Conservation (phyloP, 2,113 vertebrate species). For the Otis tarda region DNA sequence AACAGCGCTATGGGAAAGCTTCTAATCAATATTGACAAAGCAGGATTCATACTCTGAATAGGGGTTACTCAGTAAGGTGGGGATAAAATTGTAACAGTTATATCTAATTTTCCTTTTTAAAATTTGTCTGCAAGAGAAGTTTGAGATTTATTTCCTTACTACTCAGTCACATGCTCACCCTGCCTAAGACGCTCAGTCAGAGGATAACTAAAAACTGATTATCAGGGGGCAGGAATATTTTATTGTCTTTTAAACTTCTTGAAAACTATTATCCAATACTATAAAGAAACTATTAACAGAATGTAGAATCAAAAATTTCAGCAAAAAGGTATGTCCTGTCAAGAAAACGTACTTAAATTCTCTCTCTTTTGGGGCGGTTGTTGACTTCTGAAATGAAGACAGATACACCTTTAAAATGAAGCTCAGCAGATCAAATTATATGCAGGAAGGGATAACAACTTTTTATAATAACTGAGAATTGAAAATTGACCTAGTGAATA, state of each 20-base stretch:
- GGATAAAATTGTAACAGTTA: neutral
- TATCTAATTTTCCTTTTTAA: neutral
- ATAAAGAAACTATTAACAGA: neutral
- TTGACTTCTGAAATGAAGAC: neutral
- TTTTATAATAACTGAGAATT: slow-evolving; percentile 16
- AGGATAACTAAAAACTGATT: neutral
- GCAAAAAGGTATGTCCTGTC: neutral
- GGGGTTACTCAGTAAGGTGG: neutral
- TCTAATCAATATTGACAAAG: neutral
- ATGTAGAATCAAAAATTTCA: neutral
- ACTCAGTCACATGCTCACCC: neutral
- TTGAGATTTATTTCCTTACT: neutral
- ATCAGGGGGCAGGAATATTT: neutral
- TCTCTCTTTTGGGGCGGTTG: neutral
- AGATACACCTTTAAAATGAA: neutral
- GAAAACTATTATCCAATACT: neutral
- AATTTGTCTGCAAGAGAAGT: neutral
- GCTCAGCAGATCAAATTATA: neutral
- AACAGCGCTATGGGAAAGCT: neutral
- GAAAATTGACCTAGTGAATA: neutral
- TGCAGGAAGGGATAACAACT: neutral
- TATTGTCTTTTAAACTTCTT: neutral
- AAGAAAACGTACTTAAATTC: neutral
- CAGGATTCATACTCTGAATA: neutral
- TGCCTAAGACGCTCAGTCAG: neutral